Conservation (phyloP, 2,888 invertebrate species). For the Tholera decimalis region DNA sequence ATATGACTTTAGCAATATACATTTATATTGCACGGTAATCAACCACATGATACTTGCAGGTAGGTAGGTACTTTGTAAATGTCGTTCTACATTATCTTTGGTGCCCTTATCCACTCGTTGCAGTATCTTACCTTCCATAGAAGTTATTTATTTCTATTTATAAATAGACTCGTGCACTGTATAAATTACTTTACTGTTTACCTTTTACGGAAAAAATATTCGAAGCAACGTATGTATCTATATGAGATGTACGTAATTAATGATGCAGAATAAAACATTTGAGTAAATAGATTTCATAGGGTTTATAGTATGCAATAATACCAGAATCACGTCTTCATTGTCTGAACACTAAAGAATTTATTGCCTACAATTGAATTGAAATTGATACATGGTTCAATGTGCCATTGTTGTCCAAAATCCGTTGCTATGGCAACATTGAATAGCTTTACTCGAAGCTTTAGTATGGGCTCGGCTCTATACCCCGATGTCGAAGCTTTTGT, state of each 20-base stretch:
- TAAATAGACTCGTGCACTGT: not conserved
- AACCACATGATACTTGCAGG: not conserved
- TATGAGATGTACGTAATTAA: not conserved
- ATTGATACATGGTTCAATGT: constrained; percentile 46
- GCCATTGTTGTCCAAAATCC: constrained; percentile 80
- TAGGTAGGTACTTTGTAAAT: constrained; percentile 17
- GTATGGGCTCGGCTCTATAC: constrained; percentile 50
- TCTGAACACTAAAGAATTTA: constrained; percentile 51
- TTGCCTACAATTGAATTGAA: constrained; percentile 48
- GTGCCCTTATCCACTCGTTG: constrained; percentile 6
- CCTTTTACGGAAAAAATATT: not conserved
- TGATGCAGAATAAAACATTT: too few species aligned
- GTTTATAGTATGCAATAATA: too few species aligned
- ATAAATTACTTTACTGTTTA: too few species aligned
- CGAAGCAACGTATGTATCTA: not conserved
- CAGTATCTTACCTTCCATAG: not conserved
- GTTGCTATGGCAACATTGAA: constrained; percentile 88
- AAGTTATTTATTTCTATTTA: constrained; percentile 8
- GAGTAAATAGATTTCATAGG: too few species aligned
- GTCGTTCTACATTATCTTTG: constrained; percentile 11
- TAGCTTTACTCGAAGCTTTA: constrained; percentile 73
- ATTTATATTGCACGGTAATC: constrained; percentile 20
- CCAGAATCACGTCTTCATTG: constrained; percentile 40
- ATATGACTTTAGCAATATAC: constrained; percentile 22
- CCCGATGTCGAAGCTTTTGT: constrained; percentile 43